Conservation (phyloP, 2,797 vertebrate genomes). For the Limosa lapponica region DNA sequence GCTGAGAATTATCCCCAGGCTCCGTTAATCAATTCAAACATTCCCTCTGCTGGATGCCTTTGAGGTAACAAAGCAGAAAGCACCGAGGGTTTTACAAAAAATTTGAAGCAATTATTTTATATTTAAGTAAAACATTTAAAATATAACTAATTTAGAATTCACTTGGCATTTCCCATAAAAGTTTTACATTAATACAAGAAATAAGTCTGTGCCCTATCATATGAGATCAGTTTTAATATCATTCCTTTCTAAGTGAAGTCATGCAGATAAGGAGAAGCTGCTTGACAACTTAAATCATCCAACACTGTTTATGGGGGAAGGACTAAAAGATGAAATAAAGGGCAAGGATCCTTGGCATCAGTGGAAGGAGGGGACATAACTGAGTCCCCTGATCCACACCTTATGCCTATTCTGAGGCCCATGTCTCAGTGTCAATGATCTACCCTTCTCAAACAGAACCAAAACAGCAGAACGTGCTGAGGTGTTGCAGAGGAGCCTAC, state of each 20-base stretch:
- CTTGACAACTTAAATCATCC: not conserved
- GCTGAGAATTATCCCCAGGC: not conserved
- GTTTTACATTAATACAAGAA: not conserved
- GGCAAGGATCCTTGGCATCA: not conserved
- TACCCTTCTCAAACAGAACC: not conserved
- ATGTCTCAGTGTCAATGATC: not conserved
- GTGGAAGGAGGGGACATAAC: not conserved
- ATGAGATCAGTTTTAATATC: not conserved
- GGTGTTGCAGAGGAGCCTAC: not conserved
- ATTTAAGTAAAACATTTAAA: not conserved
- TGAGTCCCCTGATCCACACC: not conserved
- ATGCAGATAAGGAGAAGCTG: not conserved
- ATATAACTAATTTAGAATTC: not conserved
- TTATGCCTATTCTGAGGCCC: not conserved
- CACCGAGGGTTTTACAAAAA: not conserved
- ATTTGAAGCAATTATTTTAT: not conserved
- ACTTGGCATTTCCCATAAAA: not conserved
- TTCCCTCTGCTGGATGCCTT: not conserved
- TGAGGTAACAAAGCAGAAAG: constrained; percentile 1
- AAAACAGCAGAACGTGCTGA: rapidly evolving
- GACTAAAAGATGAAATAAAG: not conserved
- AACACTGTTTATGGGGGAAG: not conserved
- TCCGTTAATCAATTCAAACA: constrained; percentile 7
- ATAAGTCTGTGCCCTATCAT: not conserved
- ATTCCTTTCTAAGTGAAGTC: not conserved